Conservation (phyloP, 2,888 invertebrate species). For the Eubasilissa splendida region DNA sequence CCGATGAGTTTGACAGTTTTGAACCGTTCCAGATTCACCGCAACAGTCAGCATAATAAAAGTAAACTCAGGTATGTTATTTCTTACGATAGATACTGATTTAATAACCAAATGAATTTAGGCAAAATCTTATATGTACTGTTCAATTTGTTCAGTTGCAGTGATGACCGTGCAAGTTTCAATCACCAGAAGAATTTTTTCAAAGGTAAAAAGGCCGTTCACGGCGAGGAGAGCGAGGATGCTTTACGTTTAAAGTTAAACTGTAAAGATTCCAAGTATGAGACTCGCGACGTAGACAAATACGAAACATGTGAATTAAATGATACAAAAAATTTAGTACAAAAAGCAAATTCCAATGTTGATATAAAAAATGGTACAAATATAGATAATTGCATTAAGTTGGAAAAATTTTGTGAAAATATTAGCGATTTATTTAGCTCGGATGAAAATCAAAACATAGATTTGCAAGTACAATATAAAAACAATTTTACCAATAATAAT, state of each 20-base stretch:
- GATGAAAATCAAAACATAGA: conserved; percentile 27
- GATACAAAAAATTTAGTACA: conserved; percentile 32
- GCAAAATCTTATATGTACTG: neutral
- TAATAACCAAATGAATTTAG: neutral
- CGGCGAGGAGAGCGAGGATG: neutral
- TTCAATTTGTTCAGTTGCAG: conserved; percentile 12
- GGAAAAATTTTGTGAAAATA: neutral
- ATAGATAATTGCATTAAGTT: conserved; percentile 14
- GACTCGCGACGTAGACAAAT: neutral
- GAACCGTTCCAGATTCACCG: conserved; percentile 7
- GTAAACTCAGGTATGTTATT: neutral
- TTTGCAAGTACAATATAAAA: conserved; percentile 1
- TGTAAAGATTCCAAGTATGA: neutral
- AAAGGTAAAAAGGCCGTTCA: neutral
- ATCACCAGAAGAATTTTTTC: neutral
- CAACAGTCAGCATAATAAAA: neutral
- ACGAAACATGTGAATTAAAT: neutral
- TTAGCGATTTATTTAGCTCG: conserved; percentile 18
- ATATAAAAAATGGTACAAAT: conserved; percentile 29
- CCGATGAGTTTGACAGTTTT: conserved; percentile 5
- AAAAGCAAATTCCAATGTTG: conserved; percentile 27
- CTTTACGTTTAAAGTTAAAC: neutral
- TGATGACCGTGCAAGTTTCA: neutral
- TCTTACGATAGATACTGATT: neutral
- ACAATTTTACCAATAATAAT: neutral